These are phyloP conservation scores for Neomorphus geoffroyi DNA, from an alignment of 2,797 vertebrate genomes.

Conservation along the genomic window DNA sequence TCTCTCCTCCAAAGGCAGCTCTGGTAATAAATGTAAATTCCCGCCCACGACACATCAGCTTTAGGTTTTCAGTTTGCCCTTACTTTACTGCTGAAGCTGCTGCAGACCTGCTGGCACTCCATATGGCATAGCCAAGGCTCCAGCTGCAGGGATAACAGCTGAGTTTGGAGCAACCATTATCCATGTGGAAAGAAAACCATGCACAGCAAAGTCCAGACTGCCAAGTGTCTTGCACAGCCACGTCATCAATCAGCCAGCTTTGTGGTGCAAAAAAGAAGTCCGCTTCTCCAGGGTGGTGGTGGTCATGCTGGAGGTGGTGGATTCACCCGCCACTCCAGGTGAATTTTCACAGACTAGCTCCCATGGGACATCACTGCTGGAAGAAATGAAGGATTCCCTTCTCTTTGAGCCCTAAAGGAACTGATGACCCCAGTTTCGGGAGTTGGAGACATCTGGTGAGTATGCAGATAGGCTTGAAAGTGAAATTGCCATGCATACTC, in stretches of 20 bases:
- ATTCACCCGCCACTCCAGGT: neutral
- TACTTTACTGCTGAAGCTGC: neutral
- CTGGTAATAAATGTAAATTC: neutral
- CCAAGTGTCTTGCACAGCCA: neutral
- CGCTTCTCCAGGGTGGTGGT: neutral
- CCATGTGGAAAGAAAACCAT: neutral
- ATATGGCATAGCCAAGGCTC: neutral
- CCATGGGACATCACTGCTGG: neutral
- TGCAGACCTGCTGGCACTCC: neutral
- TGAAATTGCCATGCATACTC: neutral
- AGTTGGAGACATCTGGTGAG: neutral
- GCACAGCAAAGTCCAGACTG: neutral
- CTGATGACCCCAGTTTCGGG: neutral
- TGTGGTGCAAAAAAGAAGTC: neutral
- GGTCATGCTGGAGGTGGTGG: neutral
- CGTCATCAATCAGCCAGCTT: neutral
- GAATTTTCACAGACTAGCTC: neutral
- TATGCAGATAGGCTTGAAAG: neutral
- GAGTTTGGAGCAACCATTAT: neutral
- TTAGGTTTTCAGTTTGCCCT: neutral
- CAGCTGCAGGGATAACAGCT: neutral
- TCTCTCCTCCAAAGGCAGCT: neutral
- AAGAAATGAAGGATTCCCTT: neutral
- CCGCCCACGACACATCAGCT: neutral
- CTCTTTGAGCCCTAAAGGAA: neutral